These are phyloP conservation scores for Clarias macrocephalus DNA, from an alignment of 2,113 vertebrate genomes.

Conservation along the genomic window DNA sequence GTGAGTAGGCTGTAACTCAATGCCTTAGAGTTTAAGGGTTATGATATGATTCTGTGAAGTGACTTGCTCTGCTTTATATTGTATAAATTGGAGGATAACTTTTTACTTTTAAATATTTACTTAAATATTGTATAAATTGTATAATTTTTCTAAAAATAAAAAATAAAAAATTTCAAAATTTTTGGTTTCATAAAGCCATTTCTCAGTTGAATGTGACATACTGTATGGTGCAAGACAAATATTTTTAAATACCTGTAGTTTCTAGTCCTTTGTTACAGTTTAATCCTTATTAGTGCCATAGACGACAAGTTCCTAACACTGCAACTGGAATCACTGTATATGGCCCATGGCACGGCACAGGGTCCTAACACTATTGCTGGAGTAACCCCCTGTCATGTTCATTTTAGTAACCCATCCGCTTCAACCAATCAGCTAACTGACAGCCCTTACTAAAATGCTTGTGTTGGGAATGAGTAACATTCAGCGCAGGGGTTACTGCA, in stretches of 20 bases:
- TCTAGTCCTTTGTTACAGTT: not conserved
- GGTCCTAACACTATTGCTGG: not conserved
- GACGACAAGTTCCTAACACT: not conserved
- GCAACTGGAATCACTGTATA: not conserved
- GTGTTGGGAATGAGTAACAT: not conserved
- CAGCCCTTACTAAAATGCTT: conserved; percentile 4
- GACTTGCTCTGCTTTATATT: not conserved
- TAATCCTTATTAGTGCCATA: not conserved
- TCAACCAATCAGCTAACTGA: not conserved
- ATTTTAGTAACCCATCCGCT: conserved; percentile 4
- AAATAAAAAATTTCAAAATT: not conserved
- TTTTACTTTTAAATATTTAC: not conserved
- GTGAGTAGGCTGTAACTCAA: not conserved
- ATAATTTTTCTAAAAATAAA: too few relatives aligned
- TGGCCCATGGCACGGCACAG: too few relatives aligned
- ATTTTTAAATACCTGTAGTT: not conserved
- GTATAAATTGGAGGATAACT: not conserved
- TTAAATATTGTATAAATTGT: not conserved
- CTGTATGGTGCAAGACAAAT: not conserved
- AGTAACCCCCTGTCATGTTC: not conserved
- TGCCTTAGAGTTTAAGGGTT: not conserved
- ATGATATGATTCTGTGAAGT: not conserved
- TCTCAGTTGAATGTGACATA: not conserved
- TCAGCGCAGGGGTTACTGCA: too few relatives aligned
- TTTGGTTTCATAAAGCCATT: not conserved